Evolutionary conservation across 1,140 invertebrate species (phyloP).

Genomic region (Maconellicoccus hirsutus): DNA sequence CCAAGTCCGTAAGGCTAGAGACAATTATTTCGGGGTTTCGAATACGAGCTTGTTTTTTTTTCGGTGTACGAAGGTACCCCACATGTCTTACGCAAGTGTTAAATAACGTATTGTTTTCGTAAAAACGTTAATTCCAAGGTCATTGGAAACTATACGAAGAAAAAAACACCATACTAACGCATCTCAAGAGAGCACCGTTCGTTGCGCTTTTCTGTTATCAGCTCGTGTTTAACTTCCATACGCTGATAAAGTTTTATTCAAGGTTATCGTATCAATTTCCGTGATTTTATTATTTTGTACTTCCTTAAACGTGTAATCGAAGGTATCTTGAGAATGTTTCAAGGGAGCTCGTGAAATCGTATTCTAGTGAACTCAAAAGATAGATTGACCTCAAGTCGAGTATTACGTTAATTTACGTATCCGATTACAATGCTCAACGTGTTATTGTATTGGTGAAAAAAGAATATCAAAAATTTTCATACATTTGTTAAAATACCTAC

Average conservation of each 20-base stretch:
- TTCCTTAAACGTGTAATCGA: conserved; percentile 5
- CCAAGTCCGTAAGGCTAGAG: too few species aligned
- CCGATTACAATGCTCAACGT: too few species aligned
- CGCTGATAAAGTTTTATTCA: neutral
- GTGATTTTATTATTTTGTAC: conserved; percentile 1
- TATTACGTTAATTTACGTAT: neutral
- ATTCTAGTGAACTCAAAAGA: neutral
- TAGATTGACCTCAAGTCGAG: neutral
- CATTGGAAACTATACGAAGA: neutral
- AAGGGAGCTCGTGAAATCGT: neutral
- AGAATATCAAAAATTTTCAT: too few species aligned
- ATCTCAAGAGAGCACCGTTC: neutral
- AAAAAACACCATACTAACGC: neutral
- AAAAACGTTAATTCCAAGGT: neutral
- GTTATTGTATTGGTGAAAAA: too few species aligned
- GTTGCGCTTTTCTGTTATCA: neutral
- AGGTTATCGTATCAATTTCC: neutral
- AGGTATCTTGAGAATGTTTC: neutral
- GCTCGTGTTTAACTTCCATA: conserved; percentile 7
- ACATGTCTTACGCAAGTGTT: too few species aligned
- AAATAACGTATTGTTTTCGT: neutral
- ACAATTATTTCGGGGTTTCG: too few species aligned
- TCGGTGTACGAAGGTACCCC: too few species aligned
- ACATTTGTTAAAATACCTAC: too few species aligned
- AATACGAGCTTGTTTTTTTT: too few species aligned